Evolutionary conservation across 2,888 invertebrate species (phyloP), one percentile per base, ranked within the genome.

Genomic region (Amphipyra berbera): DNA sequence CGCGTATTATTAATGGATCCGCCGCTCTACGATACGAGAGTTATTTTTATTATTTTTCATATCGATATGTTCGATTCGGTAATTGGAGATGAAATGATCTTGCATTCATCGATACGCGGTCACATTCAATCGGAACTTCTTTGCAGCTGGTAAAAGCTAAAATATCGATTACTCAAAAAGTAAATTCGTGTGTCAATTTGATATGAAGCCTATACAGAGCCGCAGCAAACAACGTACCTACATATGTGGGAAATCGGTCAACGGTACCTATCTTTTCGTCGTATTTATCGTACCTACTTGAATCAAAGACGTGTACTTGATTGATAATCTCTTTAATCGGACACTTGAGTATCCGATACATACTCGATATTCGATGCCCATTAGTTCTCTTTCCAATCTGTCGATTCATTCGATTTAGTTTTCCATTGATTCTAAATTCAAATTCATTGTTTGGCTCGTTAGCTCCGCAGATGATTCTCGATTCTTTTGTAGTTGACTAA

Each of bases 391-490:
- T 79, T 82, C 76, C 79, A 87, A 90, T 88, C 77, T 91, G 91
- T 84, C 90, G 89, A 91, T 87, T 92, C 91, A 91, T 91, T 84
- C 88, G 89, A 88, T 90, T 90, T 91, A 91, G 90, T 92, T 91
- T 90, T 89, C 84, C 83, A 88, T 88, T 88, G 87, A 86, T 88
- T 88, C 83, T 83, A 82, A 89, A 89, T 88, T 88, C 84, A 82
- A 85, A 88, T 83, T 86, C 83, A 86, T 90, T 90, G 89, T 88
- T 85, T 81, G 82, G 82, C 87, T 91, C 89, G 90, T 91, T 91
- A 91, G 85, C 82, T 75, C 33, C 38, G 27, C 59, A 54, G 61
- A 68, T 76, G 79, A 76, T 55, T 73, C 68, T 78, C 78, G 64
- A 55, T 75, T 87, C 86, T 85, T 89, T 90, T 91, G 85, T 91